Percentiles rank a stretch among this genome's conserved stretches.
phyloP scores from a whole-genome alignment of 2,113 vertebrate species.

The Aleadryas rufinucha region DNA sequence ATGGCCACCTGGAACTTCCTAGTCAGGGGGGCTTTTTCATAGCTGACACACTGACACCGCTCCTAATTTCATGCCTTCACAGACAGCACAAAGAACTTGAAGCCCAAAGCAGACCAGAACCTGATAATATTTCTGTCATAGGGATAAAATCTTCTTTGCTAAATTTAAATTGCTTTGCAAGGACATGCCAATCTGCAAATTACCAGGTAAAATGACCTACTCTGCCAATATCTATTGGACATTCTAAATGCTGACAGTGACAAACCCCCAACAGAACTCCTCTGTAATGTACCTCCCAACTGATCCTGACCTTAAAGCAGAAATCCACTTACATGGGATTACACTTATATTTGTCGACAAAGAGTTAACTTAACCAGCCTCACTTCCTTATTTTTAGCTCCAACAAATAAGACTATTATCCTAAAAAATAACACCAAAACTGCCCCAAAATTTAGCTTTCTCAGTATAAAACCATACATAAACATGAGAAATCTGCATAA shows the following conservation, averaged over 20 bases:
- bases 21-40: not conserved
- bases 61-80: not conserved
- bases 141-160: not conserved
- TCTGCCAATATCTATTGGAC: not conserved
- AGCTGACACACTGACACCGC: not conserved
- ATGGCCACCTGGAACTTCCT: not conserved
- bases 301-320: not conserved
- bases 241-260: not conserved
- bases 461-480: not conserved
- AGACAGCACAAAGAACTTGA: not conserved
- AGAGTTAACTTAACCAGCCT: not conserved
- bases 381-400: not conserved
- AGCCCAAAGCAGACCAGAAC: not conserved
- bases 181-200: not conserved
- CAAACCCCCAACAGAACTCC: not conserved
- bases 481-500: not conserved
- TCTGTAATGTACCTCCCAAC: not conserved
- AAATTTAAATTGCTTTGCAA: not conserved
- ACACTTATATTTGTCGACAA: not conserved
- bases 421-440: not conserved
- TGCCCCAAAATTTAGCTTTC: not conserved
- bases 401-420: not conserved
- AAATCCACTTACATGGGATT: not conserved
- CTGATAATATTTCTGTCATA: not conserved
- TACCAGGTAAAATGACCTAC: not conserved